Base-by-base conservation (phyloP, 2,888 invertebrate species). In the Caenorhabditis zanzibari region DNA sequence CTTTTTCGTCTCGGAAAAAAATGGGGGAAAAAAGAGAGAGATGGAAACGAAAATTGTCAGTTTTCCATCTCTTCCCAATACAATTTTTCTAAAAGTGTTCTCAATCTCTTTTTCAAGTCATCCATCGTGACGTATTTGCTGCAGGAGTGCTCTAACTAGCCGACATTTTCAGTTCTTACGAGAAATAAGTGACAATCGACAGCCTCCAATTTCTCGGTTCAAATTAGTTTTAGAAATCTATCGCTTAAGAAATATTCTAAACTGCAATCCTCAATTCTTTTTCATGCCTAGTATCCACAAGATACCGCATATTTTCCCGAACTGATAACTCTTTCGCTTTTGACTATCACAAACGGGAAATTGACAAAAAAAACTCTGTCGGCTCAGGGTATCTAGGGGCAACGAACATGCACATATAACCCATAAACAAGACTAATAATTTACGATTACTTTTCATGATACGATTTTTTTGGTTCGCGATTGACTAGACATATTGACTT, bases 41-140 rank as follows among this genome's bases (percentile, higher is more conserved):
- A 54, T 41, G 52, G 54, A 54, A 68, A 68, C 24, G 68, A 68
- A 68, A 68, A 68, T 68, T 68, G 68, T 68, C 68, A 54, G 54
- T 68, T 68, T 54, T 38, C 38, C 68, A 54, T 68, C 35, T 54
- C 22, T 38, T 49, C 28, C n/a, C 66, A 19, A 24, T 68, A 68
- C 38, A 28, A 54, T 38, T 68, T 44, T 28, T 41, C 19, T 5
- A 2, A 35, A 35, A 19, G 26, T 44, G 44, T 63, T 63, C 63
- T n/a, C 26, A n/a, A 35, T 38, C 59, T 38, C 59, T 35, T 61
- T 24, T 41, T 41, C 22, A 16, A 14, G 22, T 10, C 22, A 26
- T 24, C 19, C 22, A 19, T 49, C 49, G 10, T 49, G 49, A 49
- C 49, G 22, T 49, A 38, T 12, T 12, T 10, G 38, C 10, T 38